phyloP scores from a whole-genome alignment of 2,113 vertebrate genomes.

The Chloropsis cyanopogon region DNA sequence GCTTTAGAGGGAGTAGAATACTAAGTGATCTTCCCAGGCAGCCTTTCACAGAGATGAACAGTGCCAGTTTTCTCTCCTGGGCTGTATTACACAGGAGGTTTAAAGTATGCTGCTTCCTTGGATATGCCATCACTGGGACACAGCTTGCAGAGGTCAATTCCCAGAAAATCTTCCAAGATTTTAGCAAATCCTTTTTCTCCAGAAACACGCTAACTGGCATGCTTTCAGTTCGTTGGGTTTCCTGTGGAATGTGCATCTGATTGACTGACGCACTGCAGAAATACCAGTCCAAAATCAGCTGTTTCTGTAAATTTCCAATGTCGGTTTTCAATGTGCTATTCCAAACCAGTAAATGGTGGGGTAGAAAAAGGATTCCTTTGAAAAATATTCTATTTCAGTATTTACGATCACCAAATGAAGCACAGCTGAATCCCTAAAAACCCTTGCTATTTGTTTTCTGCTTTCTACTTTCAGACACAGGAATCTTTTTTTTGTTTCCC shows the following conservation, averaged over 20 bases:
- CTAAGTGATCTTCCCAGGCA: not conserved
- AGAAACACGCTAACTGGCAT: not conserved
- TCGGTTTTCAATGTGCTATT: not conserved
- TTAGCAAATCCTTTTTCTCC: not conserved
- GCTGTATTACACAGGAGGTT: not conserved
- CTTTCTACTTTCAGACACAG: not conserved
- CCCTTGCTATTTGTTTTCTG: not conserved
- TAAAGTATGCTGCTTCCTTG: not conserved
- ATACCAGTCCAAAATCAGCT: not conserved
- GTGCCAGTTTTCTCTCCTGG: not conserved
- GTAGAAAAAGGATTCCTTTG: not conserved
- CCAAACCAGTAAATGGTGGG: not conserved
- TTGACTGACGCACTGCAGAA: not conserved
- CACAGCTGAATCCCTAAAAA: not conserved
- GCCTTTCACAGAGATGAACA: not conserved
- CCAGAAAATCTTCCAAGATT: not conserved
- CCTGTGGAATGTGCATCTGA: not conserved
- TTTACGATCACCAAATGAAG: not conserved
- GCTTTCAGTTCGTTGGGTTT: not conserved
- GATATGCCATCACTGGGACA: not conserved
- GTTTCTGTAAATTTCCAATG: not conserved
- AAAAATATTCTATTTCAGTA: not conserved
- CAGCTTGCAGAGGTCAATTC: not conserved
- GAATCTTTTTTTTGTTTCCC: not conserved
- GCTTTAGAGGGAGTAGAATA: not conserved